These are phyloP conservation scores for Athalia circularis DNA, from an alignment of 2,888 invertebrate species.

Conservation along the genomic window DNA sequence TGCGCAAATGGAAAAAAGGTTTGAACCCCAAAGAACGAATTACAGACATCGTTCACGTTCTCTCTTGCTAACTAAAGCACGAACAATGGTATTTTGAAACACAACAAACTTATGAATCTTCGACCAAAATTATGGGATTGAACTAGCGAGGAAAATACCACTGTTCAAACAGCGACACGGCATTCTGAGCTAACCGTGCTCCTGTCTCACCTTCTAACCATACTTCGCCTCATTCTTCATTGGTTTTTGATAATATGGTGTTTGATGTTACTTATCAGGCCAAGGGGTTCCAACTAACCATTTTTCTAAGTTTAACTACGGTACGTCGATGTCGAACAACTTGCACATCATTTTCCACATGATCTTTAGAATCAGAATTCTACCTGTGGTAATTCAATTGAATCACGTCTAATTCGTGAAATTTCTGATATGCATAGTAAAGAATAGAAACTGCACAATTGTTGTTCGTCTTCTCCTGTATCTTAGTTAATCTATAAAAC, in stretches of 20 bases:
- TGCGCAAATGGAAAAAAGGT: slow-evolving; percentile 73
- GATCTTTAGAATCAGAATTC: not conserved
- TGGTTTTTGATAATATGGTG: slow-evolving; percentile 48
- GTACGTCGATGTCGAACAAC: slow-evolving; percentile 12
- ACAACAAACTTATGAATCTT: no score
- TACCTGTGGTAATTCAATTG: no score
- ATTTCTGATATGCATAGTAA: not conserved
- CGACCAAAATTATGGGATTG: no score
- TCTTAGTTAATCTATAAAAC: slow-evolving; percentile 47
- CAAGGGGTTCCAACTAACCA: slow-evolving; percentile 53
- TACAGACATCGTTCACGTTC: slow-evolving; percentile 29
- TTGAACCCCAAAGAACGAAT: slow-evolving; percentile 59
- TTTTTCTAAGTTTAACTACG: slow-evolving; percentile 48
- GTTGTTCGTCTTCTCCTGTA: slow-evolving; percentile 11
- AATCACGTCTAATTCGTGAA: not conserved
- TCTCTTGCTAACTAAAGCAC: slow-evolving; percentile 30
- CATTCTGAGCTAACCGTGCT: slow-evolving; percentile 21
- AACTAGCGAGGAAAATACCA: not conserved
- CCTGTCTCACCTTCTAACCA: slow-evolving; percentile 39
- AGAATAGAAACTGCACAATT: not conserved
- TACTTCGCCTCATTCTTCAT: slow-evolving; percentile 52
- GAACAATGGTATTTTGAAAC: slow-evolving; percentile 18
- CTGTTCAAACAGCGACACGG: slow-evolving; percentile 32
- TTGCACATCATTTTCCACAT: not conserved
- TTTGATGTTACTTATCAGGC: slow-evolving; percentile 57